These are phyloP conservation scores for Tribolium castaneum DNA, from an alignment of 1,140 invertebrate genomes.

Conservation along the genomic window DNA sequence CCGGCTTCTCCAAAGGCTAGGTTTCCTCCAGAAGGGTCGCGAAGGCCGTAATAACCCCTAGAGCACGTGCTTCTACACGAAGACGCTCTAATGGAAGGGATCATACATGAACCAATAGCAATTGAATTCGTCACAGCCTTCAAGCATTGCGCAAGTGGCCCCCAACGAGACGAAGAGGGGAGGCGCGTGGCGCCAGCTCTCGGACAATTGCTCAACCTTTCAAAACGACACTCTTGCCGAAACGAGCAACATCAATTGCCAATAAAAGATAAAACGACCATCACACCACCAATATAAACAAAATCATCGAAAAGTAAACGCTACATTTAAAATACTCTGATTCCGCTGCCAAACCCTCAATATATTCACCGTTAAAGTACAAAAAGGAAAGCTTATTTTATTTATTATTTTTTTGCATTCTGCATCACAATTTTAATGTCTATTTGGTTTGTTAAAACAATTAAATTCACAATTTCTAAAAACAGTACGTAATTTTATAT, in stretches of 20 bases:
- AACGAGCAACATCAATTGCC: constrained; percentile 62
- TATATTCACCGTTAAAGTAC: too few relatives aligned
- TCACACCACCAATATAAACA: too few relatives aligned
- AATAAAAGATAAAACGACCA: constrained; percentile 58
- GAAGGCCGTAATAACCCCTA: not conserved
- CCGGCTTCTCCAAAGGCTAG: constrained; percentile 33
- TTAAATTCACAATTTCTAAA: too few relatives aligned
- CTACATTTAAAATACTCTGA: too few relatives aligned
- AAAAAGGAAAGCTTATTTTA: too few relatives aligned
- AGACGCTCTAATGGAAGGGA: constrained; percentile 59
- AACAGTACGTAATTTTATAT: too few relatives aligned
- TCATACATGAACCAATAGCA: constrained; percentile 61
- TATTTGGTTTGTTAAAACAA: too few relatives aligned
- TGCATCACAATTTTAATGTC: too few relatives aligned
- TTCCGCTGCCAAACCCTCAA: too few relatives aligned
- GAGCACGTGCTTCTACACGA: constrained; percentile 17
- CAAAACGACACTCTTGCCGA: constrained; percentile 58
- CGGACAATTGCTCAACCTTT: constrained; percentile 54
- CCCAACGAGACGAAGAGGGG: constrained; percentile 48
- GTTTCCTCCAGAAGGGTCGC: not conserved
- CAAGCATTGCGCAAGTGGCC: constrained; percentile 60
- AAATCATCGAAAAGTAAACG: too few relatives aligned
- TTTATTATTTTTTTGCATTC: too few relatives aligned
- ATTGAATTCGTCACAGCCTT: constrained; percentile 60
- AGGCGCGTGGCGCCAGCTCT: constrained; percentile 56